Evolutionary conservation across 2,888 invertebrate genomes (phyloP), one percentile per base, ranked within the genome.

Genomic region (Philopedon plagiatum): DNA sequence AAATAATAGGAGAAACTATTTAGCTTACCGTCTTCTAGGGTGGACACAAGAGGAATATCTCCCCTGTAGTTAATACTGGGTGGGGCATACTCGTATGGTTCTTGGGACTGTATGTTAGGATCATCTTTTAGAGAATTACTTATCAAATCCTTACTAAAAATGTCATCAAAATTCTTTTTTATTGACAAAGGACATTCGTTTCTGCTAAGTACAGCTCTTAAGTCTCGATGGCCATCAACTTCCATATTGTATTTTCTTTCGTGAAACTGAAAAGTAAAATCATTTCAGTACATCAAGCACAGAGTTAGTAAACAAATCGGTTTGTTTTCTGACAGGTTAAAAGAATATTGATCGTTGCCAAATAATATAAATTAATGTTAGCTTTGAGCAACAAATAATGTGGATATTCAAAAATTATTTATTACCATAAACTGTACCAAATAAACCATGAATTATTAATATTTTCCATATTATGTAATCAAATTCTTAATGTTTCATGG

Each of bases 21-120:
- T 34, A 32, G 78, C 79, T 80, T 80, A 85, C 86, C 87, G 78
- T 91, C 91, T 80, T 89, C 88, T 54, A 90, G 86, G 61, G 88
- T 89, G 75, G 89, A 87, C 49, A 90, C 84, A 69, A 91, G 86
- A 34, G 90, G 90, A 78, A 92, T 92, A 82, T 93, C 93, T 73
- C 92, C 92, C 79, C 91, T 75, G 85, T 76, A 87, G 15, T 73
- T 62, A 8, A 56, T 29, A 51, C 49, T 4, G 81, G 74, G 29
- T 87, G 85, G 58, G 81, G 70, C 64, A 39, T 76, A n/a, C n/a
- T n/a, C n/a, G n/a, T n/a, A 76, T 7, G 74, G 87, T 83, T 77
- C 85, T 85, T 79, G 86, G 3, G 85, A 84, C 78, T 86, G 87
- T 73, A 85, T 81, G 64, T 85, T 82, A 1, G 80, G 82, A 70